Percentiles rank a stretch among this genome's conserved stretches.
phyloP scores from a whole-genome alignment of 2,888 invertebrate species.

The Pachliopta kotzebuea region DNA sequence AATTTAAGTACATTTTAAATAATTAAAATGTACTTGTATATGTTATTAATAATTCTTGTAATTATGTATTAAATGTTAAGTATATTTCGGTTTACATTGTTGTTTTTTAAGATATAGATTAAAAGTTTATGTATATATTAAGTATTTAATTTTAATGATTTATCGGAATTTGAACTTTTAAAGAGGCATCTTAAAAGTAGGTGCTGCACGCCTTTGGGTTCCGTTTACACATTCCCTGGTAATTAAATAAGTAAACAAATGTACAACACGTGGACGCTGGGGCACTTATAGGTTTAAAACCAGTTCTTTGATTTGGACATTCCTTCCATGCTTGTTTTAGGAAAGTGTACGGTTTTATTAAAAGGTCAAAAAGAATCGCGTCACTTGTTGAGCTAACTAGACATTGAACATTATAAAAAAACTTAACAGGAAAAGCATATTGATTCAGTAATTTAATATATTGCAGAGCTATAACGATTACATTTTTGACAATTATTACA shows the following conservation, averaged over 20 bases:
- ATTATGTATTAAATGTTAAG: too few species aligned
- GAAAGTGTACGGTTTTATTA: constrained; percentile 1
- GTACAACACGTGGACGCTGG: constrained; percentile 2
- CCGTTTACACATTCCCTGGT: constrained; percentile 16
- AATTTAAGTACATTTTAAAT: too few species aligned
- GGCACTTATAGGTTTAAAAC: constrained; percentile 12
- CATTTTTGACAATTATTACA: too few species aligned
- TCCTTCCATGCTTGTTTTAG: constrained; percentile 8
- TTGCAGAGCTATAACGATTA: too few species aligned
- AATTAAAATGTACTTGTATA: too few species aligned
- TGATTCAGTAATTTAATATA: too few species aligned
- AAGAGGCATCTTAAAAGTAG: constrained; percentile 2
- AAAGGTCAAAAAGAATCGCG: neutral
- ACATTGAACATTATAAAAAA: neutral
- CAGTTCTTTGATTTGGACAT: constrained; percentile 25
- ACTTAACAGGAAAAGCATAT: neutral
- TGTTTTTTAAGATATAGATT: too few species aligned
- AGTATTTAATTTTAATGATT: too few species aligned
- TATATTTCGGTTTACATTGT: too few species aligned
- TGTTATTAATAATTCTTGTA: too few species aligned
- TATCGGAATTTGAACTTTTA: constrained; percentile 1
- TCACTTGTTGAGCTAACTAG: neutral
- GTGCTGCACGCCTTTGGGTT: constrained; percentile 14
- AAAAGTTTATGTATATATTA: too few species aligned
- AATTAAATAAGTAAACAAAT: constrained; percentile 28